Conservation (phyloP, 1,140 invertebrate genomes). For the Diuraphis noxia region DNA sequence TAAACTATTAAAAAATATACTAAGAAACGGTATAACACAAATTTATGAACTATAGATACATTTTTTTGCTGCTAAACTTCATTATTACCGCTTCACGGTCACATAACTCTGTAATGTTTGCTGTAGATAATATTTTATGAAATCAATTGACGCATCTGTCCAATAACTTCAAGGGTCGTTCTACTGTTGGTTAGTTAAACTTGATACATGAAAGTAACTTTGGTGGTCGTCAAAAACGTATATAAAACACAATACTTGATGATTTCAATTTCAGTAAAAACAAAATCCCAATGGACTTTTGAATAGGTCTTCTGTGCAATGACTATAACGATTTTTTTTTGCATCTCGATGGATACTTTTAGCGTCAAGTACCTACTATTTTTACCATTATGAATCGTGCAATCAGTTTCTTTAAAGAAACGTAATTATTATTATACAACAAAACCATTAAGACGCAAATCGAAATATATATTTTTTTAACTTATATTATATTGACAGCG, state of each 20-base stretch:
- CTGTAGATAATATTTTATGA: neutral
- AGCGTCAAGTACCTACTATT: neutral
- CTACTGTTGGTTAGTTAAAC: slow-evolving; percentile 30
- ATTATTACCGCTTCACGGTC: neutral
- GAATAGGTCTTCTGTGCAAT: slow-evolving; percentile 29
- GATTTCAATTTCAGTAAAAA: slow-evolving; percentile 44
- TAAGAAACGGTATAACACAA: neutral
- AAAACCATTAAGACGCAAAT: neutral
- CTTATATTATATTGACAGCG: neutral
- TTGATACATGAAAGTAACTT: slow-evolving; percentile 23
- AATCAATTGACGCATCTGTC: neutral
- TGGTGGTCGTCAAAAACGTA: slow-evolving; percentile 8
- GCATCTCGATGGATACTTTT: neutral
- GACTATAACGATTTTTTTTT: slow-evolving; percentile 19
- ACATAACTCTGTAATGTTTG: neutral
- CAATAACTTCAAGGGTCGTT: neutral
- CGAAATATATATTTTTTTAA: neutral
- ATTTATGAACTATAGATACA: neutral
- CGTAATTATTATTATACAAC: neutral
- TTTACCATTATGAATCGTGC: neutral
- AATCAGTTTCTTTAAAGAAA: neutral
- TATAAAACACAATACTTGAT: slow-evolving; percentile 11
- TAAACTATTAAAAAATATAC: neutral
- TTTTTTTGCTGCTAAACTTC: neutral
- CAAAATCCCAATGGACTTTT: slow-evolving; percentile 27